phyloP scores from a whole-genome alignment of 1,140 invertebrate species.

The Capitella teleta region DNA sequence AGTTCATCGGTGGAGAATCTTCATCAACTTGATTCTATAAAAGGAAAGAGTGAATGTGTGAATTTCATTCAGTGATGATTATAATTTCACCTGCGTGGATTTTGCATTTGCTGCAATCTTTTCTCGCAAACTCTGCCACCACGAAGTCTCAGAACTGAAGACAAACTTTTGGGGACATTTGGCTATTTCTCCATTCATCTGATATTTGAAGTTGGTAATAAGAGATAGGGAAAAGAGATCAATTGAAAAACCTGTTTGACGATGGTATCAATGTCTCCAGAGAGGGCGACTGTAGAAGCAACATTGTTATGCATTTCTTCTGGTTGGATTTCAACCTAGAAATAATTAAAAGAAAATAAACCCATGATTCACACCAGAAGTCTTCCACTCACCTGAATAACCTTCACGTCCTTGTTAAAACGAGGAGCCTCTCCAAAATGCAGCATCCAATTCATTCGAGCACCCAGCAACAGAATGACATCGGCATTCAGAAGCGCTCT shows the following conservation, averaged over 20 bases:
- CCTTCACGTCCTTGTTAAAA: slow-evolving; percentile 67
- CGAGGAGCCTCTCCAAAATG: slow-evolving; percentile 87
- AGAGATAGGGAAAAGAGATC: neutral
- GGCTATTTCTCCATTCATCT: slow-evolving; percentile 23
- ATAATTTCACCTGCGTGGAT: slow-evolving; percentile 44
- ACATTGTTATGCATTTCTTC: slow-evolving; percentile 90
- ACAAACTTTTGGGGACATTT: slow-evolving; percentile 17
- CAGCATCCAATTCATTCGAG: slow-evolving; percentile 91
- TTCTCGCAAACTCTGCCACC: slow-evolving; percentile 50
- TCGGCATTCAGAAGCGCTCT: slow-evolving; percentile 75
- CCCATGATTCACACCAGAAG: neutral
- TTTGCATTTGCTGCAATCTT: slow-evolving; percentile 51
- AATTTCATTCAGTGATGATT: neutral
- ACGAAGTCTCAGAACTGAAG: slow-evolving; percentile 42
- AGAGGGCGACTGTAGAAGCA: slow-evolving; percentile 57
- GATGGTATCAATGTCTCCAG: slow-evolving; percentile 66
- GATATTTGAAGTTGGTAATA: slow-evolving; percentile 2
- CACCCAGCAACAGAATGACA: slow-evolving; percentile 76
- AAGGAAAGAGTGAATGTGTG: slow-evolving; percentile 6
- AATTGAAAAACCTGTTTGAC: slow-evolving; percentile 47
- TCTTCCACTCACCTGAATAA: slow-evolving; percentile 73
- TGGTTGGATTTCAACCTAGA: slow-evolving; percentile 69
- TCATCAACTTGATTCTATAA: slow-evolving; percentile 52
- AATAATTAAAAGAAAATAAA: slow-evolving; percentile 5
- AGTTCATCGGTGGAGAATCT: slow-evolving; percentile 69